Evolutionary conservation across 1,140 invertebrate species (phyloP), one percentile per base, ranked within the genome.

Genomic region (Tetraneura akinire): DNA sequence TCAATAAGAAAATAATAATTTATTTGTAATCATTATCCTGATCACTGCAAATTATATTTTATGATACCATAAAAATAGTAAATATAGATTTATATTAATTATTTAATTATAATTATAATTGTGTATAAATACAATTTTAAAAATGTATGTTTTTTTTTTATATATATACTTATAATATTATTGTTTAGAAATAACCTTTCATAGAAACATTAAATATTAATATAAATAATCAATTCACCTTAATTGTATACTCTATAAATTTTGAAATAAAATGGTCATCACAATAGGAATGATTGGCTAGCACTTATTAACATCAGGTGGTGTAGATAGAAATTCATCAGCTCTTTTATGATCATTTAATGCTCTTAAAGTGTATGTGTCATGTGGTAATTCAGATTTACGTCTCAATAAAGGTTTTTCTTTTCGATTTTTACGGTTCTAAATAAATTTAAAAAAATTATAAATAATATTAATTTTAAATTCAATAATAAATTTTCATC

Each of bases 361-460:
- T 82, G 95, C 95, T 85, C 92, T 92, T 83, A 96, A 91, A 47
- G 94, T 97, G 84, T 92, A 92, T 82, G 92, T 90, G 88, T 98
- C 96, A 84, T 96, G 93, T 37, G 96, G 96, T 85, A 98, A 88
- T 87, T 98, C 96, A 18, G 95, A 97, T 88, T 98, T 98, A 85
- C 95, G 92, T 86, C 96, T 90, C 60, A 98, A 87, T 82, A 98
- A 87, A 37, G 94, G 94, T 86, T 96, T 96, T 80, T 92, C 92
- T 86, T 91, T 92, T 86, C 92, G 92, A 83, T 87, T 88, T 85
- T 86, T 83, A 86, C 89, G 86, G 83, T 86, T 84, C 84, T 84
- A 84, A 84, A 86, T 68, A 47, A 82, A 83, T 37, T 8, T 57
- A 81, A 83, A 57, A 83, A 76, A n/a, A 66, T 66, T 21, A 21